Conservation (phyloP, 2,888 invertebrate species). For the Griposia aprilina region DNA sequence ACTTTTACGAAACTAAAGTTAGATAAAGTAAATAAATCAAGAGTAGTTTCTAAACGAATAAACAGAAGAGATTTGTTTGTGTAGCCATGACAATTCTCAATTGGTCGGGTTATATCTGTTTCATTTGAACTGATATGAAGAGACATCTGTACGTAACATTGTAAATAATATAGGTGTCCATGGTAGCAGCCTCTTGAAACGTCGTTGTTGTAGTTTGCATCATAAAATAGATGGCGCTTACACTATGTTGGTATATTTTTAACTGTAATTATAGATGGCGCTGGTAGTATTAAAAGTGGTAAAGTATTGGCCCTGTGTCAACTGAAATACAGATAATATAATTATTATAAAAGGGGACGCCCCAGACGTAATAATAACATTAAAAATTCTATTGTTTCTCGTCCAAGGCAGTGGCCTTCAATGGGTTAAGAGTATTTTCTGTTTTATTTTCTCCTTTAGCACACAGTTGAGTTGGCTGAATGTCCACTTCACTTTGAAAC, state of each 20-base stretch:
- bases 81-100: slow-evolving; percentile 19
- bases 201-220: background rate
- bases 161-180: background rate
- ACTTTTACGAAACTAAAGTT: slow-evolving; percentile 40
- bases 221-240: slow-evolving; percentile 7
- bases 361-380: no score
- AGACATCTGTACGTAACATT: slow-evolving; percentile 29
- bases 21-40: slow-evolving; percentile 31
- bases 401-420: no score
- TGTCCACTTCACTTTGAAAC: background rate
- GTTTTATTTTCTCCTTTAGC: background rate
- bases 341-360: background rate
- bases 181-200: background rate
- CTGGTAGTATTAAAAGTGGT: background rate
- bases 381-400: no score
- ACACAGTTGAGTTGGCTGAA: background rate
- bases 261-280: slow-evolving; percentile 16
- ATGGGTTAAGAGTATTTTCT: background rate
- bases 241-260: background rate
- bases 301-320: background rate
- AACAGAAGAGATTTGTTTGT: slow-evolving; percentile 26
- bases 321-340: background rate
- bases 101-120: slow-evolving; percentile 26
- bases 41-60: slow-evolving; percentile 35
- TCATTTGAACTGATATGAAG: background rate